Conservation (phyloP, 2,113 vertebrate genomes). For the Microcebus murinus region DNA sequence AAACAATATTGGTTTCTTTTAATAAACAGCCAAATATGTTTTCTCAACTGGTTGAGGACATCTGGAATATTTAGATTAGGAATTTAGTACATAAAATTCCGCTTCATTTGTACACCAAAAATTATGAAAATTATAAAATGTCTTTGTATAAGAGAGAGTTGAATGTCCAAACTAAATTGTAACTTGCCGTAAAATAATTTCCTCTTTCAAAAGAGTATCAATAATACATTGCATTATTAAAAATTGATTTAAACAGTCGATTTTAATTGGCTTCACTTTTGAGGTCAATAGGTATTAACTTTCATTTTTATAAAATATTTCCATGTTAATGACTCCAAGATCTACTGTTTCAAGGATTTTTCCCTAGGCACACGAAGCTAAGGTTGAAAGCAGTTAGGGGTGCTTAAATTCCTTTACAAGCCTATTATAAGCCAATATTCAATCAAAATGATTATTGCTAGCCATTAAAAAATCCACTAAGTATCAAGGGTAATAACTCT, state of each 20-base stretch:
- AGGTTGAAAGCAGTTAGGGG: conserved; percentile 76
- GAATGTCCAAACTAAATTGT: background rate
- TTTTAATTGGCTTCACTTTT: conserved; percentile 66
- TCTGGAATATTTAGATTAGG: conserved; percentile 38
- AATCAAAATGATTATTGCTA: conserved; percentile 86
- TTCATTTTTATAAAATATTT: conserved; percentile 72
- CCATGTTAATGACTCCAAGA: conserved; percentile 74
- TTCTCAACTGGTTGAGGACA: background rate
- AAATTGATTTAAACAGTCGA: conserved; percentile 51
- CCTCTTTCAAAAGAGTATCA: conserved; percentile 4
- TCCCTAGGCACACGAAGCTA: conserved; percentile 59
- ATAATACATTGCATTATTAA: conserved; percentile 39
- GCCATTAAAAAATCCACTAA: conserved; percentile 84
- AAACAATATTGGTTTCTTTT: conserved; percentile 37
- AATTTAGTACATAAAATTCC: background rate
- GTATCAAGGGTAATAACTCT: conserved; percentile 88
- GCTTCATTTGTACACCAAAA: conserved; percentile 23
- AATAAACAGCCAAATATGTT: background rate
- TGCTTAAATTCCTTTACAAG: conserved; percentile 83
- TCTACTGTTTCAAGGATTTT: conserved; percentile 61
- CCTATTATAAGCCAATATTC: conserved; percentile 84
- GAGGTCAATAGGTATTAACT: conserved; percentile 59
- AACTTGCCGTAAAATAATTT: conserved; percentile 29
- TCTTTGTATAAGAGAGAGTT: background rate
- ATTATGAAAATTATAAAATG: conserved; percentile 24